phyloP scores from a whole-genome alignment of 2,888 invertebrate genomes.

The Exocentrus adspersus region DNA sequence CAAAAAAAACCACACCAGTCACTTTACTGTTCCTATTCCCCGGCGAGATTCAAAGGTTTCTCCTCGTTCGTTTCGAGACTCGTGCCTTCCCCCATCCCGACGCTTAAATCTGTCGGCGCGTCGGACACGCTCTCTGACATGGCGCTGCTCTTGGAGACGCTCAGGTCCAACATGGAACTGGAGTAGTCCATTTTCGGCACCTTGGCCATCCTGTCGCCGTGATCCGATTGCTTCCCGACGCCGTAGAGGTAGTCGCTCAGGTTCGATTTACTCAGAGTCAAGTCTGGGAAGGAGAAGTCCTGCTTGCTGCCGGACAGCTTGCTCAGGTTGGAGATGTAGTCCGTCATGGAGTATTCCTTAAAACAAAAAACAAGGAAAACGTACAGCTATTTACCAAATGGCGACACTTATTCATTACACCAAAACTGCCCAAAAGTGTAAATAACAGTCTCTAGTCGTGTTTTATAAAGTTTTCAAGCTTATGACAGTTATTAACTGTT shows the following conservation, averaged over 20 bases:
- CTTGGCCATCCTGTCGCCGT: slow-evolving; percentile 68
- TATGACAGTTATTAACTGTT: too few species aligned
- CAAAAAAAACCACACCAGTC: too few species aligned
- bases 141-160: slow-evolving; percentile 59
- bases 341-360: slow-evolving; percentile 52
- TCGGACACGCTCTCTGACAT: slow-evolving; percentile 45
- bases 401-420: too few species aligned
- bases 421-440: too few species aligned
- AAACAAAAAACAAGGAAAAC: too few species aligned
- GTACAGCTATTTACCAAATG: too few species aligned
- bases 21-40: slow-evolving; percentile 17
- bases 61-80: slow-evolving; percentile 35
- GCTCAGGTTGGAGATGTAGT: slow-evolving; percentile 50
- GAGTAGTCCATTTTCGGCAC: slow-evolving; percentile 68
- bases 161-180: slow-evolving; percentile 65
- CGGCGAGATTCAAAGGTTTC: slow-evolving; percentile 46
- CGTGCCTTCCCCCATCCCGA: slow-evolving; percentile 28
- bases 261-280: slow-evolving; percentile 63
- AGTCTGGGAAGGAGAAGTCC: slow-evolving; percentile 61
- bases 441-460: too few species aligned
- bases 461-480: too few species aligned
- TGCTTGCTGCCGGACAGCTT: slow-evolving; percentile 43
- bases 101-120: slow-evolving; percentile 51
- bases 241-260: slow-evolving; percentile 51
- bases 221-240: slow-evolving; percentile 49